These are phyloP conservation scores for Microctenopoma stevenorrisi DNA, from an alignment of 2,797 vertebrate genomes.

Conservation along the genomic window DNA sequence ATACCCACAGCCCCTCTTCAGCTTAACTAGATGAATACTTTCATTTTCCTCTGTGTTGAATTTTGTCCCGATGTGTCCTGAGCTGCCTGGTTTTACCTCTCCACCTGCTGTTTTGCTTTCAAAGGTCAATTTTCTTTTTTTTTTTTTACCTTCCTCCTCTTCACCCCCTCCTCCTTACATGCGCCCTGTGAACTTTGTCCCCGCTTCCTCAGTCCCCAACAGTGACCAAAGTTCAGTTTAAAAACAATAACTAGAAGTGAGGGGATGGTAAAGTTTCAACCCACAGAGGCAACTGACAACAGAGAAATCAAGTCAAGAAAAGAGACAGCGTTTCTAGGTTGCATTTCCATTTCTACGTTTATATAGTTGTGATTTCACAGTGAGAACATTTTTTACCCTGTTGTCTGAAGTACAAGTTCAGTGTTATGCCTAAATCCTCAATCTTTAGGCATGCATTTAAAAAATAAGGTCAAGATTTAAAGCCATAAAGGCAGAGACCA, in stretches of 20 bases:
- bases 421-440: background rate
- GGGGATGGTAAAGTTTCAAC: constrained; percentile 17
- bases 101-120: constrained; percentile 85
- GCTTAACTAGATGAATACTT: constrained; percentile 47
- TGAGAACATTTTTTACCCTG: background rate
- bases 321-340: background rate
- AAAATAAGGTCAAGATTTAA: background rate
- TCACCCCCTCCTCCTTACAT: constrained; percentile 79
- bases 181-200: constrained; percentile 85
- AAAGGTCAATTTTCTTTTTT: constrained; percentile 79
- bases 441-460: background rate
- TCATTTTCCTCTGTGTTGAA: constrained; percentile 64
- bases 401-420: background rate
- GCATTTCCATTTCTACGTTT: background rate
- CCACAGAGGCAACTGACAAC: constrained; percentile 9
- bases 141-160: constrained; percentile 76
- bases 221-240: constrained; percentile 80
- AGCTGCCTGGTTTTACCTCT: constrained; percentile 74
- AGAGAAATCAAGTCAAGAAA: constrained; percentile 4
- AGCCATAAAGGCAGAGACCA: background rate
- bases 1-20: constrained; percentile 45
- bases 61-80: constrained; percentile 66
- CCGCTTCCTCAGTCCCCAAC: constrained; percentile 74
- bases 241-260: constrained; percentile 71
- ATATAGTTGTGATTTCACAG: constrained; percentile 1